These are phyloP conservation scores for Urophycis tenuis DNA, from an alignment of 2,797 vertebrate species.

Conservation along the genomic window DNA sequence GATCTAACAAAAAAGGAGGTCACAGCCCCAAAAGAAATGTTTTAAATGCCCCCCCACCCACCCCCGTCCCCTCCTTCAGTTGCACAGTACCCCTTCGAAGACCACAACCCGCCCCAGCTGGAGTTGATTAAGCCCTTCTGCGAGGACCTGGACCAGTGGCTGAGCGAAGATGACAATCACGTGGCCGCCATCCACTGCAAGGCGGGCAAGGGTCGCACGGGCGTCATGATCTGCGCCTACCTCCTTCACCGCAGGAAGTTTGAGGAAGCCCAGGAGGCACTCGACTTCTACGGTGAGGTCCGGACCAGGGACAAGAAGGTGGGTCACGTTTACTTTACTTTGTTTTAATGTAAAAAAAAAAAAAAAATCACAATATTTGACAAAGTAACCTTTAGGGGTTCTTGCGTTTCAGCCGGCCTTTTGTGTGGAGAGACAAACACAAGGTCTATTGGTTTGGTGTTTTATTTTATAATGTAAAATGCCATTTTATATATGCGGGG, in stretches of 20 bases:
- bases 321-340: conserved; percentile 1
- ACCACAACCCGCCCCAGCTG: conserved; percentile 99
- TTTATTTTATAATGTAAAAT: no score
- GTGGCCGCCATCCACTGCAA: conserved; percentile 99
- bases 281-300: conserved; percentile 99
- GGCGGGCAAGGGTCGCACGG: conserved; percentile 98
- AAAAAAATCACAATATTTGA: background rate
- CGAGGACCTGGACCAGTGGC: conserved; percentile 99
- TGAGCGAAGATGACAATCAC: conserved; percentile 98
- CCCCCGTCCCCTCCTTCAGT: conserved; percentile 66
- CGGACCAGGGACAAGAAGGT: conserved; percentile 99
- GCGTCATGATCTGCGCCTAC: conserved; percentile 99
- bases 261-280: conserved; percentile 90
- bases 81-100: conserved; percentile 99
- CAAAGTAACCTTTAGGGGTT: no score
- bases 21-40: background rate
- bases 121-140: conserved; percentile 99
- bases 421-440: background rate
- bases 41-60: background rate
- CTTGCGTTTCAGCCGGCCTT: background rate
- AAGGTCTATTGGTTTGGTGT: background rate
- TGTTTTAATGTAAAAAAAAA: no score
- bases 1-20: background rate
- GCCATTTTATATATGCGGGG: background rate
- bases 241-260: conserved; percentile 97